A percentile compares a stretch with the other conserved stretches of the same genome.
phyloP scores from a whole-genome alignment of 1,140 invertebrate species.

The Pissodes strobi region DNA sequence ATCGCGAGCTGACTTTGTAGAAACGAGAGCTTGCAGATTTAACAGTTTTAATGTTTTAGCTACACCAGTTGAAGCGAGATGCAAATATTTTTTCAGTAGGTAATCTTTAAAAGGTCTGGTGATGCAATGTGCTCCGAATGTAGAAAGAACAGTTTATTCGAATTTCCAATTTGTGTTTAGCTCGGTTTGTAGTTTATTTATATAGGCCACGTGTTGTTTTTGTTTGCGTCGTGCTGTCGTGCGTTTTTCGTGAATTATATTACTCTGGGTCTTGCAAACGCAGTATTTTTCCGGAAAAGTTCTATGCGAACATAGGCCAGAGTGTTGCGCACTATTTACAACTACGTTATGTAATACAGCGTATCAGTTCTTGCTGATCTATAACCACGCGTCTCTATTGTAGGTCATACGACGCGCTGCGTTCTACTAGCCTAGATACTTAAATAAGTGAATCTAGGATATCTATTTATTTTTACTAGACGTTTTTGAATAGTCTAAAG shows the following conservation, averaged over 20 bases:
- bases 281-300: constrained; percentile 6
- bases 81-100: too few relatives aligned
- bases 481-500: too few relatives aligned
- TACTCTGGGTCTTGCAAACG: constrained; percentile 14
- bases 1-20: too few relatives aligned
- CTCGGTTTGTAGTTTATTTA: too few relatives aligned
- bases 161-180: too few relatives aligned
- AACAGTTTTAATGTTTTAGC: too few relatives aligned
- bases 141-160: too few relatives aligned
- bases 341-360: constrained; percentile 15
- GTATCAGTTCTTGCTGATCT: constrained; percentile 28
- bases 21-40: too few relatives aligned
- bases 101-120: too few relatives aligned
- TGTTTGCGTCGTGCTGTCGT: constrained; percentile 15
- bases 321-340: constrained; percentile 26
- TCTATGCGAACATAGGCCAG: neutral
- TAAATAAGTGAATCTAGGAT: constrained; percentile 30
- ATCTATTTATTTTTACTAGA: constrained; percentile 20
- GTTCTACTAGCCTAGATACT: constrained; percentile 36
- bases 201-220: constrained; percentile 18
- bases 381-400: constrained; percentile 28
- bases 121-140: too few relatives aligned
- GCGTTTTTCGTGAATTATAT: constrained; percentile 24
- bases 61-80: too few relatives aligned
- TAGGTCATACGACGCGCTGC: constrained; percentile 32